phyloP scores from a whole-genome alignment of 2,797 vertebrate genomes.

The Pipistrellus pipistrellus region DNA sequence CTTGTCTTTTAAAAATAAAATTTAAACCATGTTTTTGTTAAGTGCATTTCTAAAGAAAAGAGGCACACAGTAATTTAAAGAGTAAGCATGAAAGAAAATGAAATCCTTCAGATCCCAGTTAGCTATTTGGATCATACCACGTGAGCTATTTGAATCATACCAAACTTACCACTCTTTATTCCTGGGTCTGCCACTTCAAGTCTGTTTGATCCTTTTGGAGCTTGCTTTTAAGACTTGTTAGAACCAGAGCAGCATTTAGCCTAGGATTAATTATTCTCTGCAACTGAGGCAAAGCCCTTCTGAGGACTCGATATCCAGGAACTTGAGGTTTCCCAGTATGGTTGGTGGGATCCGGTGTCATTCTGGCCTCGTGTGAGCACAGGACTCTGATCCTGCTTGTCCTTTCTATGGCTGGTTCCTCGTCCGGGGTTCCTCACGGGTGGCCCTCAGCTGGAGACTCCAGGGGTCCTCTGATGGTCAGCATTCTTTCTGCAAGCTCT shows the following conservation, averaged over 20 bases:
- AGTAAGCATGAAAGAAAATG: not conserved
- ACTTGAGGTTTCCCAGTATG: not conserved
- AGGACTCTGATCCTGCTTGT: not conserved
- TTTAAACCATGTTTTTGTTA: not conserved
- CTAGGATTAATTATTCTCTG: not conserved
- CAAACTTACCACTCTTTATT: not conserved
- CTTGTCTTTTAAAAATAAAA: not conserved
- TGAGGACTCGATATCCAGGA: not conserved
- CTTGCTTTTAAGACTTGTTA: not conserved
- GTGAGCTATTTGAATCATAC: not conserved
- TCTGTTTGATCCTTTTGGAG: not conserved
- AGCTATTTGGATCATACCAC: slow-evolving; percentile 5
- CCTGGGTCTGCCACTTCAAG: not conserved
- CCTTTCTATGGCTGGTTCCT: not conserved
- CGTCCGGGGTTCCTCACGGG: not conserved
- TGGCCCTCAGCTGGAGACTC: not conserved
- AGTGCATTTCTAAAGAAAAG: slow-evolving; percentile 1
- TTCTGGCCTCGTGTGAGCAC: not conserved
- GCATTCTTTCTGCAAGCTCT: not conserved
- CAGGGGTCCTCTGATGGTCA: not conserved
- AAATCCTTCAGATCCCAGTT: not conserved
- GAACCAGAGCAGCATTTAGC: not conserved
- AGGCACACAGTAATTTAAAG: not conserved
- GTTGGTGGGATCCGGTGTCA: not conserved
- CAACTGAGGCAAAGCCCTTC: not conserved